Conservation (phyloP, 23 tunicate genomes). For the Phallusia fumigata region DNA sequence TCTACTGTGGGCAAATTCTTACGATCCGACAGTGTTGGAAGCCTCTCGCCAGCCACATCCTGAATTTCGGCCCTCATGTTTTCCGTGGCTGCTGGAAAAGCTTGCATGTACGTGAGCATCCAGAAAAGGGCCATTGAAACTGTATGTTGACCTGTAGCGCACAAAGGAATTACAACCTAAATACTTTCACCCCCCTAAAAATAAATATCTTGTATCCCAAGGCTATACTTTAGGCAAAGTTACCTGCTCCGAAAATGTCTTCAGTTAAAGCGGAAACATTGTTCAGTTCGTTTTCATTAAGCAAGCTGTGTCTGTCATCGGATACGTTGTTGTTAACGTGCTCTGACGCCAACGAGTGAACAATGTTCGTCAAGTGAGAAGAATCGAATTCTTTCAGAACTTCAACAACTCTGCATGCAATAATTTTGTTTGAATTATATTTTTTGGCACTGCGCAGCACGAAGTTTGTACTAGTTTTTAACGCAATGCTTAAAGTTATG, state of each 20-base stretch:
- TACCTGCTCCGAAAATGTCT: constrained; percentile 25
- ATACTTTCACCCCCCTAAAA: no score
- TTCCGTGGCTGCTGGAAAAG: constrained; percentile 22
- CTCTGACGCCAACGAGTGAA: constrained; percentile 20
- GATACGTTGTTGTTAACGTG: not conserved
- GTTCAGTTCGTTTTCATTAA: not conserved
- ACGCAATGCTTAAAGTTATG: no score
- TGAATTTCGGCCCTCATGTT: constrained; percentile 27
- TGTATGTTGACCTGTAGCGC: constrained; percentile 2
- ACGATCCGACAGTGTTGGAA: constrained; percentile 41
- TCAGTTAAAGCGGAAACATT: not conserved
- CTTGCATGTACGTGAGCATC: constrained; percentile 4
- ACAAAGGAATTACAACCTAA: no score
- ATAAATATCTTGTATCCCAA: no score
- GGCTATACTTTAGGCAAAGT: no score
- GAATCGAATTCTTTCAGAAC: not conserved
- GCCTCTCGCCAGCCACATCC: constrained; percentile 33
- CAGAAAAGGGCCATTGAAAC: constrained; percentile 6
- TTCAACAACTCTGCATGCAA: not conserved
- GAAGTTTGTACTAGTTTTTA: no score
- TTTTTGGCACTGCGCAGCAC: no score
- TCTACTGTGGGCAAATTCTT: constrained; percentile 40
- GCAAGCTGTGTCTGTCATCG: not conserved
- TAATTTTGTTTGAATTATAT: no score
- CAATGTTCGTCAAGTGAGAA: not conserved